Conservation (phyloP, 2,797 vertebrate species). For the Micromesistius poutassou region DNA sequence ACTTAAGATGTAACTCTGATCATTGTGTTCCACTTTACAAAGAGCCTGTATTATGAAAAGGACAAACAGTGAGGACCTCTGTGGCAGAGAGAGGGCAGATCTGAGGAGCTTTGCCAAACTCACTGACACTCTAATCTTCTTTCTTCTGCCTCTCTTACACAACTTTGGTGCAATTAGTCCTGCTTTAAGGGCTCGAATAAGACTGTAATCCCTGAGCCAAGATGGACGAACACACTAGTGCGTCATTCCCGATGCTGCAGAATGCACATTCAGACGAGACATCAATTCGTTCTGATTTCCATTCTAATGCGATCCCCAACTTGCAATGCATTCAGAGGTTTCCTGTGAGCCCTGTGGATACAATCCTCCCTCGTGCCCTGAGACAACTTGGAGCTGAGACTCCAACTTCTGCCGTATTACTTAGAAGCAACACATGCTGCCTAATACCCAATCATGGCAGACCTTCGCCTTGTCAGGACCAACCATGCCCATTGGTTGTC, state of each 20-base stretch:
- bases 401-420: not conserved
- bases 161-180: conserved; percentile 43
- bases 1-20: not conserved
- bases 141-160: conserved; percentile 39
- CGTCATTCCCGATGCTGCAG: not conserved
- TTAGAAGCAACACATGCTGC: not conserved
- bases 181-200: conserved; percentile 25
- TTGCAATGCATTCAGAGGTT: not conserved
- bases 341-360: not conserved
- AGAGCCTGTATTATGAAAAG: not conserved
- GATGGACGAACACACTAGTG: conserved; percentile 15
- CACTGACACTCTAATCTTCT: conserved; percentile 52
- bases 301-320: not conserved
- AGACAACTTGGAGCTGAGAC: not conserved
- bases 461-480: not conserved
- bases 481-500: too few species aligned
- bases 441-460: not conserved
- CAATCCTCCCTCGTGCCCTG: not conserved
- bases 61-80: too few species aligned
- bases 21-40: conserved; percentile 1
- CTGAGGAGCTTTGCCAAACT: conserved; percentile 24
- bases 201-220: conserved; percentile 36
- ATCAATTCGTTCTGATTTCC: not conserved
- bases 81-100: conserved; percentile 11
- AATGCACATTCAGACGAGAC: not conserved